Percentiles rank a stretch among this genome's conserved stretches.
These are phyloP conservation scores for Andricus quercusramuli DNA, from an alignment of 2,888 invertebrate species.

Conservation along the genomic window DNA sequence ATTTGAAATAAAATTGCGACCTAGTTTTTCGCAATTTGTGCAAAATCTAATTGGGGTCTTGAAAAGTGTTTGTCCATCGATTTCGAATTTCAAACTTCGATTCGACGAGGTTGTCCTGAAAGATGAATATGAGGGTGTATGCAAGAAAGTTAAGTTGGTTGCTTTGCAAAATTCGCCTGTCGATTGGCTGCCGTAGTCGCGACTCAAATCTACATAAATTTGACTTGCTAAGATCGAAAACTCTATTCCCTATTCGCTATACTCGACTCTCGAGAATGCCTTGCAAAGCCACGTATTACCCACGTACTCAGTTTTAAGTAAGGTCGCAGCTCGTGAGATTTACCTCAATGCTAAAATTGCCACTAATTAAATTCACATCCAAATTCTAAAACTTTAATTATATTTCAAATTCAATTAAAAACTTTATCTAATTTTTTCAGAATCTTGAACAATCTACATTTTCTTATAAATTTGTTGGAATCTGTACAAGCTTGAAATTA, in stretches of 20 bases:
- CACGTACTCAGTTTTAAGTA: constrained; percentile 2
- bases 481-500: too few species aligned
- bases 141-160: constrained; percentile 40
- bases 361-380: not conserved
- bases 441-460: too few species aligned
- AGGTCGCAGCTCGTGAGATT: constrained; percentile 8
- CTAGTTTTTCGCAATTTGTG: not conserved
- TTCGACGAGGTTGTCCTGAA: constrained; percentile 24
- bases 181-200: constrained; percentile 56
- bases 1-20: not conserved
- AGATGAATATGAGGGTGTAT: constrained; percentile 23
- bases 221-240: constrained; percentile 74
- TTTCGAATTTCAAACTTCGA: constrained; percentile 27
- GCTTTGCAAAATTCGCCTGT: constrained; percentile 46
- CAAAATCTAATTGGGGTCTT: not conserved
- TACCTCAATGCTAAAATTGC: constrained; percentile 16
- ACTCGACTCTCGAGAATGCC: constrained; percentile 48
- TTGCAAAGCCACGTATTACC: constrained; percentile 44
- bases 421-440: too few species aligned
- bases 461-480: too few species aligned
- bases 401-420: not conserved
- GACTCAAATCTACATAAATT: constrained; percentile 72
- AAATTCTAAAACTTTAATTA: not conserved
- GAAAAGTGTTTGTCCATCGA: constrained; percentile 12
- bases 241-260: constrained; percentile 54